phyloP scores from a whole-genome alignment of 2,888 invertebrate genomes.

The Volucella inflata region DNA sequence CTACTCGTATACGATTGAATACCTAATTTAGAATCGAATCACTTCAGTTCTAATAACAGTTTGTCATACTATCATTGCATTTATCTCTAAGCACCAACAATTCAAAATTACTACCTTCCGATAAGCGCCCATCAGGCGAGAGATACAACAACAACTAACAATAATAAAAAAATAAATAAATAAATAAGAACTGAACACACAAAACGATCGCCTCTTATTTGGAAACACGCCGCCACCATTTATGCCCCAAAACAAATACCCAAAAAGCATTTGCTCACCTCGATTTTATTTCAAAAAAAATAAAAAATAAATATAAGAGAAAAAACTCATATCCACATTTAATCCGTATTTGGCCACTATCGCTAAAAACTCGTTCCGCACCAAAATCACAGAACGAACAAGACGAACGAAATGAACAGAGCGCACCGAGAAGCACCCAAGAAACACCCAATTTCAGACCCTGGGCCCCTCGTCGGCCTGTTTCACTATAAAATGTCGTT shows the following conservation, averaged over 20 bases:
- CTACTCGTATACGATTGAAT: neutral
- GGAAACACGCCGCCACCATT: conserved; percentile 46
- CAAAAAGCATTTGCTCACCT: conserved; percentile 46
- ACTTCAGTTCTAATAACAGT: conserved; percentile 2
- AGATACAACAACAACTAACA: neutral
- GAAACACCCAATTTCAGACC: conserved; percentile 6
- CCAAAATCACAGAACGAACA: neutral
- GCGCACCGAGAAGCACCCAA: conserved; percentile 14
- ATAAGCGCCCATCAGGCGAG: conserved; percentile 22
- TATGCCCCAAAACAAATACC: conserved; percentile 58
- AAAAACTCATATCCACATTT: conserved; percentile 23
- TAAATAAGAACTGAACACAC: neutral
- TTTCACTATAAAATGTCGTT: conserved; percentile 51
- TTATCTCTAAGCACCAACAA: conserved; percentile 32
- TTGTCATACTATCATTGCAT: conserved; percentile 10
- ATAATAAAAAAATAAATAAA: conserved; percentile 1
- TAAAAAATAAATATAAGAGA: neutral
- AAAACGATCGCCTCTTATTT: conserved; percentile 21
- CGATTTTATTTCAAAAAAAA: conserved; percentile 46
- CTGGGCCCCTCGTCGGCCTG: neutral
- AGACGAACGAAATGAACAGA: neutral
- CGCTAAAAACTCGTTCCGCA: conserved; percentile 51
- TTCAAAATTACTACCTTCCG: conserved; percentile 22
- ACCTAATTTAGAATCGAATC: conserved; percentile 21
- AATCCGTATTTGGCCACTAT: conserved; percentile 57